Conservation (phyloP, 2,797 vertebrate genomes). For the Urophycis tenuis region DNA sequence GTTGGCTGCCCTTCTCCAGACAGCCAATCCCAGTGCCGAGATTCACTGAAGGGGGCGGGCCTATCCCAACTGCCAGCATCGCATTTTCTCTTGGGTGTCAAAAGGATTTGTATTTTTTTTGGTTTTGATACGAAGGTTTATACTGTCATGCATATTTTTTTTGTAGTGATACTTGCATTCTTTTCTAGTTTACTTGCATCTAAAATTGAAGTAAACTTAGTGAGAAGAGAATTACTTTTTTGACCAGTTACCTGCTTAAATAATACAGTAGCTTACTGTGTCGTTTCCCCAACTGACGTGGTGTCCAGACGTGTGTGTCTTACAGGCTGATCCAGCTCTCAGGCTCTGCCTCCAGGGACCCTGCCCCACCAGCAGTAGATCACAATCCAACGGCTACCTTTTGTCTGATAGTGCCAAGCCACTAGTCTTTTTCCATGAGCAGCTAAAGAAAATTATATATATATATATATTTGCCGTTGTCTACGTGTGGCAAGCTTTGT, state of each 20-base stretch:
- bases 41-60: conserved; percentile 95
- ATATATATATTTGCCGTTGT: neutral
- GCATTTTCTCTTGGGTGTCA: conserved; percentile 91
- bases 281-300: conserved; percentile 67
- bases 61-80: conserved; percentile 96
- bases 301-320: conserved; percentile 75
- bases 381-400: conserved; percentile 47
- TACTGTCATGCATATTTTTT: conserved; percentile 59
- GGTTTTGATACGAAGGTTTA: conserved; percentile 84
- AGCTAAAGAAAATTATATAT: conserved; percentile 1
- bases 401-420: conserved; percentile 36
- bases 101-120: conserved; percentile 97
- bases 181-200: conserved; percentile 53
- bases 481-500: neutral
- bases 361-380: conserved; percentile 50
- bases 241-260: conserved; percentile 65
- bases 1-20: conserved; percentile 97
- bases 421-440: conserved; percentile 24
- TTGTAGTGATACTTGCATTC: conserved; percentile 41
- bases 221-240: conserved; percentile 71
- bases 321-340: conserved; percentile 72
- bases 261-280: conserved; percentile 58
- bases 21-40: conserved; percentile 98
- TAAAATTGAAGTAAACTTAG: conserved; percentile 59
- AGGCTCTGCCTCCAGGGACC: conserved; percentile 65